Percentiles rank a stretch among this genome's conserved stretches.
Conservation (phyloP, 2,113 vertebrate species). For the Tricholaema leucomelas region DNA sequence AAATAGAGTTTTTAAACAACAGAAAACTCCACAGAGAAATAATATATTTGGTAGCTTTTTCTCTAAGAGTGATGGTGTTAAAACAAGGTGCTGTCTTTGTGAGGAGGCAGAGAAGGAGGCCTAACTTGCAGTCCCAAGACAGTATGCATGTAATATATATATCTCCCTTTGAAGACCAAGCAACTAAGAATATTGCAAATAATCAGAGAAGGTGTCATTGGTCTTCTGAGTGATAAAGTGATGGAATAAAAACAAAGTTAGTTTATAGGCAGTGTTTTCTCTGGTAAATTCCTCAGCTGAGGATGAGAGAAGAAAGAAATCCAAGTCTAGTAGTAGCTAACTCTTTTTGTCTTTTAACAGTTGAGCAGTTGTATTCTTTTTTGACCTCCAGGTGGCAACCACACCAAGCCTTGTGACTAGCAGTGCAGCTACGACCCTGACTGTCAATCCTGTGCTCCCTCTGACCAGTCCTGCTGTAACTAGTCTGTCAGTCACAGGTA, state of each 20-base stretch:
- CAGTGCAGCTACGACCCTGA: slow-evolving; percentile 93
- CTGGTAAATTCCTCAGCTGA: not conserved
- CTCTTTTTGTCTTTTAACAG: not conserved
- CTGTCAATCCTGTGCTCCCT: slow-evolving; percentile 94
- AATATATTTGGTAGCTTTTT: not conserved
- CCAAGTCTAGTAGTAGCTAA: not conserved
- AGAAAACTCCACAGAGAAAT: not conserved
- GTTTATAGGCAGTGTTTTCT: not conserved
- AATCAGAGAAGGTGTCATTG: not conserved
- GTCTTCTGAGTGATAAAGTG: not conserved
- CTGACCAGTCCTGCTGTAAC: slow-evolving; percentile 89
- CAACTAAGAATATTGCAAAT: not conserved
- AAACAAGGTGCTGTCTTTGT: not conserved
- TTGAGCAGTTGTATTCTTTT: slow-evolving; percentile 38
- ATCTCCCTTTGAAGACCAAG: not conserved
- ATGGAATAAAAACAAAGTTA: not conserved
- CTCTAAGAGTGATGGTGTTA: not conserved
- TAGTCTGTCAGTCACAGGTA: slow-evolving; percentile 89
- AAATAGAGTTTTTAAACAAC: not conserved
- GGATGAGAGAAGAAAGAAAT: not conserved
- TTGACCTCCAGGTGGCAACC: slow-evolving; percentile 88
- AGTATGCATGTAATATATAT: not conserved
- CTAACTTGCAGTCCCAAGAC: not conserved
- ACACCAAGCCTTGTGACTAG: slow-evolving; percentile 98
- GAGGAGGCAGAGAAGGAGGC: not conserved